Evolutionary conservation across 2,113 vertebrate genomes (phyloP).

Genomic region (Colinus virginianus): DNA sequence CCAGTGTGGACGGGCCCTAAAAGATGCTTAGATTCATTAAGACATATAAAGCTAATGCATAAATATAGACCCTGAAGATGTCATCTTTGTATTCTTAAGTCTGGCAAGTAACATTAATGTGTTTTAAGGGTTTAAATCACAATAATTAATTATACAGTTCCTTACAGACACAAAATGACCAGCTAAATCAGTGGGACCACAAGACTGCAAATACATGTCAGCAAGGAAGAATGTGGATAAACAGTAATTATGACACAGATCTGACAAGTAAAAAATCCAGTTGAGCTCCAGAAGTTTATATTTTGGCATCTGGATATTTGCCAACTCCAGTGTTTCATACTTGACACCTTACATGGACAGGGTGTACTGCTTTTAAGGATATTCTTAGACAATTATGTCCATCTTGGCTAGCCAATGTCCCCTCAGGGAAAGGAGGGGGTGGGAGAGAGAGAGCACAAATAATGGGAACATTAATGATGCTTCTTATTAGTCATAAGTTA

Average conservation of each 20-base stretch:
- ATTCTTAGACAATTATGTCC: slow-evolving; percentile 15
- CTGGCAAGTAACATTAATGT: not conserved
- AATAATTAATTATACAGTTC: slow-evolving; percentile 40
- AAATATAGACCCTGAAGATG: slow-evolving; percentile 17
- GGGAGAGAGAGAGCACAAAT: not conserved
- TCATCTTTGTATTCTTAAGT: slow-evolving; percentile 12
- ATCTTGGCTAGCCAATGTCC: not conserved
- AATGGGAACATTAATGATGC: slow-evolving; percentile 25
- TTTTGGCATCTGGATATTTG: slow-evolving; percentile 61
- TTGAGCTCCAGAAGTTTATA: slow-evolving; percentile 35
- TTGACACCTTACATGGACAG: slow-evolving; percentile 61
- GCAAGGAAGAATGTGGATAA: slow-evolving; percentile 68
- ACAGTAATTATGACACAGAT: slow-evolving; percentile 62
- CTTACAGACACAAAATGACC: slow-evolving; percentile 25
- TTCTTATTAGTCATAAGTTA: slow-evolving; percentile 55
- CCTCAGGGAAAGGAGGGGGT: slow-evolving; percentile 52
- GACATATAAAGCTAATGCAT: not conserved
- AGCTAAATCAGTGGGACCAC: not conserved
- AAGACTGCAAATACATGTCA: slow-evolving; percentile 46
- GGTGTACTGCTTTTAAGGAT: slow-evolving; percentile 32
- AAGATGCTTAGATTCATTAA: not conserved
- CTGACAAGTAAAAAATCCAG: slow-evolving; percentile 52
- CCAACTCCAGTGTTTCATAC: slow-evolving; percentile 29
- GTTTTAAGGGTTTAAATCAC: slow-evolving; percentile 52
- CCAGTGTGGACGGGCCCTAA: not conserved